Base-by-base conservation (phyloP, 2,797 vertebrate genomes). In the Gambelia wislizenii region DNA sequence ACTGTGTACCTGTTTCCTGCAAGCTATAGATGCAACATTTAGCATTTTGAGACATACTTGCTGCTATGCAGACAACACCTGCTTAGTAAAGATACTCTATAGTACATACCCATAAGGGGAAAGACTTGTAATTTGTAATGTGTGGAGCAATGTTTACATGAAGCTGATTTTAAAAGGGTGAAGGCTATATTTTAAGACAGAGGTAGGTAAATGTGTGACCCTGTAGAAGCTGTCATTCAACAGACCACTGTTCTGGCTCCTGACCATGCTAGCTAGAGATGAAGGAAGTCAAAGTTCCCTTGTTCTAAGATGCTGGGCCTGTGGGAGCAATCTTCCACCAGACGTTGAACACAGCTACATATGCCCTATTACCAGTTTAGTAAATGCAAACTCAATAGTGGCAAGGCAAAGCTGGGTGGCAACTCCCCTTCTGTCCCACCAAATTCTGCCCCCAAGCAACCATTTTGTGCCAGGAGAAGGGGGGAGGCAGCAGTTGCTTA, bases 381-480 rank as follows among this genome's bases (percentile, higher is more conserved):
- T 74, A 44, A 18, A 72, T 52, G 81, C 36, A 42, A 72, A 25
- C 20, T 84, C 30, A 25, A 42, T 61, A n/a, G 52, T 25, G 72
- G 30, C 42, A 78, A 47, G 33, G 3, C 49, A 5, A n/a, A 85
- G 2, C 75, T 33, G 36, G 52, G 20, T 67, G 25, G 20, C 6
- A 39, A 33, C n/a, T 74, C 18, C 54, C 6, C 4, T 75, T 52
- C 69, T 75, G 18, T 56, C 69, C 61, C 44, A 75, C 83, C 83
- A 85, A 47, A n/a, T 30, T 75, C 54, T 75, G 14, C 9, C 67
- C 52, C 36, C 67, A 74, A 44, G 54, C 12, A 52, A 56, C 76
- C 88, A 80, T 81, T n/a, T 82, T 81, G 56, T n/a, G 36, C 67
- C 59, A 74, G 54, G n/a, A 56, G 22, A 75, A n/a, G 77, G 83